phyloP scores from a whole-genome alignment of 1,140 invertebrate genomes.

The Zaprionus vittiger region DNA sequence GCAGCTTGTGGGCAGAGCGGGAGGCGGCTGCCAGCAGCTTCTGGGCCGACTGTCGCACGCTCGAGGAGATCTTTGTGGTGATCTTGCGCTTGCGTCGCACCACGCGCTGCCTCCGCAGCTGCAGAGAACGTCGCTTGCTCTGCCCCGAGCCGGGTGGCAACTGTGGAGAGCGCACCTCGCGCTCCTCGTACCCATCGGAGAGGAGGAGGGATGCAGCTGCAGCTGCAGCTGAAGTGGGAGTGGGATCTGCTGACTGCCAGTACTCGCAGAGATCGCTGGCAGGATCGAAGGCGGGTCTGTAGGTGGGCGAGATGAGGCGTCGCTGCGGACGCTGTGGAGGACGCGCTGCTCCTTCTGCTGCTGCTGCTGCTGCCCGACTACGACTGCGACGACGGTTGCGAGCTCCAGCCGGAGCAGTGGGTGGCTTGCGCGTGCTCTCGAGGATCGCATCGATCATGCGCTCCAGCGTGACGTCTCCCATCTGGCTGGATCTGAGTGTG shows the following conservation, averaged over 20 bases:
- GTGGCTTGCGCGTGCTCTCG: constrained; percentile 69
- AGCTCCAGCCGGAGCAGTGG: constrained; percentile 2
- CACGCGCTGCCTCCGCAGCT: constrained; percentile 70
- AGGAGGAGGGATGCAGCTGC: no score
- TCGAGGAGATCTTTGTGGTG: constrained; percentile 61
- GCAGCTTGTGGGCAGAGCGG: constrained; percentile 46
- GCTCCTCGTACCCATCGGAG: constrained; percentile 43
- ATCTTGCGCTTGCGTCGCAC: constrained; percentile 78
- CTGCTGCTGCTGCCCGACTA: constrained; percentile 9
- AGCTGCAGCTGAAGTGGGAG: neutral
- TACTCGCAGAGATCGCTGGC: constrained; percentile 71
- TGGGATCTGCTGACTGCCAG: constrained; percentile 41
- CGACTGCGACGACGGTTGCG: neutral
- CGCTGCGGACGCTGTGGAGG: constrained; percentile 6
- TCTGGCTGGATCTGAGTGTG: constrained; percentile 70
- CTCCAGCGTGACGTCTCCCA: constrained; percentile 81
- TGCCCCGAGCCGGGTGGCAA: neutral
- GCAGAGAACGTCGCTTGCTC: constrained; percentile 46
- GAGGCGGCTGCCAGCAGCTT: constrained; percentile 64
- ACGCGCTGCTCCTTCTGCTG: constrained; percentile 14
- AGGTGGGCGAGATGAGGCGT: constrained; percentile 59
- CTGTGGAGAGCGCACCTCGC: constrained; percentile 56
- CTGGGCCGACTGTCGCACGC: constrained; percentile 69
- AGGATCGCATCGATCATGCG: constrained; percentile 83
- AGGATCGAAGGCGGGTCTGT: constrained; percentile 68